phyloP scores from a whole-genome alignment of 2,888 invertebrate species.

The Argyra leucocephala region DNA sequence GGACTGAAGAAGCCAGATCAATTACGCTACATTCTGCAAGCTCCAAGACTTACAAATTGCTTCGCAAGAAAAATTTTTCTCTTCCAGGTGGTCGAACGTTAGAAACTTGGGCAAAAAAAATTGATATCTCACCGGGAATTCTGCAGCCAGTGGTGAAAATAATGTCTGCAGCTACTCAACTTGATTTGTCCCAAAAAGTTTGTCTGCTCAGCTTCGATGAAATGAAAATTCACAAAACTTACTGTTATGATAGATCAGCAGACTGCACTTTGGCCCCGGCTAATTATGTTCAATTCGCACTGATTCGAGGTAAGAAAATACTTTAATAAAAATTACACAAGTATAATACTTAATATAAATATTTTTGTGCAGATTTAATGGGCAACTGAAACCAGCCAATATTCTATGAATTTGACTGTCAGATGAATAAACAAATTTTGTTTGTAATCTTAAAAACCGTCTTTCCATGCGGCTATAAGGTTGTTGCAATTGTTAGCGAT shows the following conservation, averaged over 20 bases:
- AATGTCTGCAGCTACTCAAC: conserved; percentile 16
- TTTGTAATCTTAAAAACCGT: not conserved
- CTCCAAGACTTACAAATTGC: conserved; percentile 20
- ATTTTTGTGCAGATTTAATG: conserved; percentile 15
- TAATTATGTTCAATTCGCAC: conserved; percentile 19
- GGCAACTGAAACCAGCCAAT: conserved; percentile 15
- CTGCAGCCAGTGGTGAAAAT: conserved; percentile 22
- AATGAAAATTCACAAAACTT: conserved; percentile 17
- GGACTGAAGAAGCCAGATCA: conserved; percentile 18
- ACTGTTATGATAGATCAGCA: conserved; percentile 17
- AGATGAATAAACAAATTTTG: not conserved
- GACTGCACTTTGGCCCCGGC: conserved; percentile 14
- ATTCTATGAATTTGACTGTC: conserved; percentile 8
- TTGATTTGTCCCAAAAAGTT: conserved; percentile 15
- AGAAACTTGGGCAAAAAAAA: conserved; percentile 22
- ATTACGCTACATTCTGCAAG: conserved; percentile 20
- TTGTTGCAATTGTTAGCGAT: conserved; percentile 17
- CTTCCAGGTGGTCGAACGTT: conserved; percentile 22
- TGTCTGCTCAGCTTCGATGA: conserved; percentile 20
- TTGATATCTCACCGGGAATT: conserved; percentile 19
- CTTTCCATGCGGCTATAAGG: conserved; percentile 13
- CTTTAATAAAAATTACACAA: no score
- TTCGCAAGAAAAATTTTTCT: conserved; percentile 20
- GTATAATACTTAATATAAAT: not conserved
- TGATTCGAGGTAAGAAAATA: conserved; percentile 21